These are phyloP conservation scores for Neoscelio sp. DNA, from an alignment of 2,888 invertebrate genomes.

Conservation along the genomic window DNA sequence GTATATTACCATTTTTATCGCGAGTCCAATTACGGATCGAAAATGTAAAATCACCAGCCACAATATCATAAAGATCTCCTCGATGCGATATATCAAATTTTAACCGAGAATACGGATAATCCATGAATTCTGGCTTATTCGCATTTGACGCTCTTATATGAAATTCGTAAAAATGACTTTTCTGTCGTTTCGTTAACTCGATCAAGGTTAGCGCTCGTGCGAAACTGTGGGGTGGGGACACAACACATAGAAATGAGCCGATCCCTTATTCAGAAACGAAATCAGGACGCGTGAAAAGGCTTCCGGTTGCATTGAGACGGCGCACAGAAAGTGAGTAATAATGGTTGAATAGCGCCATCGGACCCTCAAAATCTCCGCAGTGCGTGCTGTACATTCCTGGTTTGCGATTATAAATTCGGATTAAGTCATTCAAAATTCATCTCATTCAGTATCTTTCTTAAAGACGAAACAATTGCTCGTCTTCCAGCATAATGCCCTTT, in stretches of 20 bases:
- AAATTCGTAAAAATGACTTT: conserved; percentile 45
- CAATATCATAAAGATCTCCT: conserved; percentile 8
- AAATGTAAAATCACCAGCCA: no score
- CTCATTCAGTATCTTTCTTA: conserved; percentile 58
- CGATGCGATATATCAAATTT: conserved; percentile 26
- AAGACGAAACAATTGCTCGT: conserved; percentile 58
- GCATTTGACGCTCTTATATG: not conserved
- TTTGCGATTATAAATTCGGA: conserved; percentile 76
- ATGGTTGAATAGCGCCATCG: conserved; percentile 72
- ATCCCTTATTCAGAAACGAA: conserved; percentile 56
- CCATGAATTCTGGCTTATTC: not conserved
- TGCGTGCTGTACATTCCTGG: conserved; percentile 59
- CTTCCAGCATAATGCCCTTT: conserved; percentile 35
- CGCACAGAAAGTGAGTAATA: conserved; percentile 79
- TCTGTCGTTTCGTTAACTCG: conserved; percentile 38
- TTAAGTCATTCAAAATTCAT: conserved; percentile 72
- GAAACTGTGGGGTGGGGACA: conserved; percentile 40
- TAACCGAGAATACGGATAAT: conserved; percentile 13
- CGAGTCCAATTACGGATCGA: conserved; percentile 4
- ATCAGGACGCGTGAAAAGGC: conserved; percentile 79
- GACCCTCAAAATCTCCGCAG: conserved; percentile 58
- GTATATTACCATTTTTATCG: no score
- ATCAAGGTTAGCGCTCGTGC: no score
- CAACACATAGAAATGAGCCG: conserved; percentile 40
- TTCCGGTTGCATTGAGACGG: conserved; percentile 78